A percentile compares a stretch with the other conserved stretches of the same genome.
These are phyloP conservation scores for Calyptomena viridis DNA, from an alignment of 2,113 vertebrate species.

Conservation along the genomic window DNA sequence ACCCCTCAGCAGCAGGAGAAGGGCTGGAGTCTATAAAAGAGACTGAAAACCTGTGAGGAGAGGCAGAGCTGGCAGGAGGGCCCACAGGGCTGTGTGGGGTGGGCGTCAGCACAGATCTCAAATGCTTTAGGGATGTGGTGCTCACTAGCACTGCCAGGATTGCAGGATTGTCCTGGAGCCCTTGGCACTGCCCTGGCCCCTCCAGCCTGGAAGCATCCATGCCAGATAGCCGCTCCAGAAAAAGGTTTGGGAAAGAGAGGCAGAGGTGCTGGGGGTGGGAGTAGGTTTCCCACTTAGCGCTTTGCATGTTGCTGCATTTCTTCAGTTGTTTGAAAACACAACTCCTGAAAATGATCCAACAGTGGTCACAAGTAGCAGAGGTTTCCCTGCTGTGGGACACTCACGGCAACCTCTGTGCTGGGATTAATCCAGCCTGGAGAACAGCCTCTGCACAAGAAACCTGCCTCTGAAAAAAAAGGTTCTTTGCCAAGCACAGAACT, in stretches of 20 bases:
- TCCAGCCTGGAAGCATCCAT: rapidly evolving
- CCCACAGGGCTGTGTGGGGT: background rate
- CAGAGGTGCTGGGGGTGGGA: background rate
- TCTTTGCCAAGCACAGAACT: background rate
- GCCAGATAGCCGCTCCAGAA: background rate
- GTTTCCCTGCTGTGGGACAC: background rate
- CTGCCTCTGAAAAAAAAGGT: background rate
- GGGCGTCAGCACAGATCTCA: background rate
- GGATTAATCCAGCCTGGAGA: background rate
- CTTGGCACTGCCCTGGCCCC: background rate
- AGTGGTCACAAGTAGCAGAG: background rate
- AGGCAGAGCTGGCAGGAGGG: background rate
- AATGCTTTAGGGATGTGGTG: background rate
- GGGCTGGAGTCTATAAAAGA: background rate
- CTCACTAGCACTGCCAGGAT: background rate
- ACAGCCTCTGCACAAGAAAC: background rate
- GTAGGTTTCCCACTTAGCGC: background rate
- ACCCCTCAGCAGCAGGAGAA: background rate
- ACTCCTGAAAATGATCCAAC: background rate
- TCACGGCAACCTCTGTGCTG: background rate
- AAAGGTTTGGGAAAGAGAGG: background rate
- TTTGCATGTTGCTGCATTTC: background rate
- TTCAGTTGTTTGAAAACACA: background rate
- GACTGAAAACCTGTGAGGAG: background rate
- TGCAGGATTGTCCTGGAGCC: background rate